Percentiles rank a stretch among this genome's conserved stretches.
These are phyloP conservation scores for Oncorhynchus gorbuscha DNA, from an alignment of 2,113 vertebrate species.

Conservation along the genomic window DNA sequence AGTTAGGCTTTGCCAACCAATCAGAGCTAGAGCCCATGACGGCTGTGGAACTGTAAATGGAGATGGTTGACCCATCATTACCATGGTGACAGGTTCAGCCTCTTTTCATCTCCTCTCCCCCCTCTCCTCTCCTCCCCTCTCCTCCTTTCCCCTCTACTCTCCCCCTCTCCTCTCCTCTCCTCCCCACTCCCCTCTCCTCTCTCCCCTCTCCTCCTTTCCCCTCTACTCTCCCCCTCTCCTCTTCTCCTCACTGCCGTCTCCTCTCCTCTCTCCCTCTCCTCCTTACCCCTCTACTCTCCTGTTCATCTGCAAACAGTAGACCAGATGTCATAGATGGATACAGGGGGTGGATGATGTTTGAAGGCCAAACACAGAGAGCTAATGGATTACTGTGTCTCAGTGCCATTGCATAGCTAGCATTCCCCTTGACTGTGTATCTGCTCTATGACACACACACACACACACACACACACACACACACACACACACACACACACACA, in stretches of 20 bases:
- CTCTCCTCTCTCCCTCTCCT: too few species aligned
- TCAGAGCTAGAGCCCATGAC: constrained; percentile 12
- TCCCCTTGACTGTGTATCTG: not conserved
- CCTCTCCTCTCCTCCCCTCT: not conserved
- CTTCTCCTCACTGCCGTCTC: too few species aligned
- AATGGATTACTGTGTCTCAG: not conserved
- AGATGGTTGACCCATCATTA: constrained; percentile 37
- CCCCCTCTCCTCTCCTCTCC: too few species aligned
- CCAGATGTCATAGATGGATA: not conserved
- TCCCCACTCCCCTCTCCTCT: too few species aligned
- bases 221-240: too few species aligned
- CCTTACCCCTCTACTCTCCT: not conserved
- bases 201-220: too few species aligned
- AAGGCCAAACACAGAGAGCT: not conserved
- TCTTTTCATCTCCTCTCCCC: not conserved
- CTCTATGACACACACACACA: not conserved
- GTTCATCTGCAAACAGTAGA: too few species aligned
- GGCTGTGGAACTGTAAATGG: constrained; percentile 27
- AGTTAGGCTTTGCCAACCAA: constrained; percentile 36
- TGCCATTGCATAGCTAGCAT: not conserved
- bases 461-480: too few species aligned
- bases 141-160: not conserved
- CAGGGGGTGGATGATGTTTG: not conserved
- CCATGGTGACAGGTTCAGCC: constrained; percentile 29
- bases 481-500: not conserved